Conservation (phyloP, 2,888 invertebrate species). For the Nezara viridula region DNA sequence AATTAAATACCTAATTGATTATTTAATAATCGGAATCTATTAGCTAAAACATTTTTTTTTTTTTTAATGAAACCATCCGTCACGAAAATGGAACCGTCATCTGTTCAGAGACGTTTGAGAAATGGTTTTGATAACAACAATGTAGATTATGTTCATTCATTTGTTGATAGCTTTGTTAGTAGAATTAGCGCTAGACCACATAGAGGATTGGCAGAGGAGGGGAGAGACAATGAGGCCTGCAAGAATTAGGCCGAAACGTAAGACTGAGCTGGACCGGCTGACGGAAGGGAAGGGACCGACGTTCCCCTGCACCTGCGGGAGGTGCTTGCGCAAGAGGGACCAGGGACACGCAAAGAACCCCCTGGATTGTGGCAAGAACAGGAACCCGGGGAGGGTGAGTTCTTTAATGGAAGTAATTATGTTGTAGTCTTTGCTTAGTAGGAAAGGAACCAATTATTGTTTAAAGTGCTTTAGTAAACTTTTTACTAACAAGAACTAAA, state of each 20-base stretch:
- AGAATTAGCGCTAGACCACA: not conserved
- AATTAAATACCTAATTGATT: not conserved
- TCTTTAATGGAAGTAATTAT: not conserved
- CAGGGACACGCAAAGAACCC: not conserved
- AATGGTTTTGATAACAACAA: not conserved
- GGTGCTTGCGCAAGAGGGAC: conserved; percentile 1
- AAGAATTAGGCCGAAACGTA: not conserved
- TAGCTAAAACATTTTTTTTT: not conserved
- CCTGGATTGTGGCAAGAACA: not conserved
- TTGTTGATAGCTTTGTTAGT: conserved; percentile 18
- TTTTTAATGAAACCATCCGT: not conserved
- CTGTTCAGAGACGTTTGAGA: conserved; percentile 33
- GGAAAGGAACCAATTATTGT: too few species aligned
- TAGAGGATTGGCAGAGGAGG: not conserved
- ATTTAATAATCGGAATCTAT: not conserved
- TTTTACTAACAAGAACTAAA: too few species aligned
- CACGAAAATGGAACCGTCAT: not conserved
- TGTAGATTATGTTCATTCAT: conserved; percentile 37
- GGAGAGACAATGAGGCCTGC: not conserved
- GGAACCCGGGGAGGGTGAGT: not conserved
- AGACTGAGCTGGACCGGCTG: not conserved
- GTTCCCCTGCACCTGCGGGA: not conserved
- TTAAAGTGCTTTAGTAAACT: too few species aligned
- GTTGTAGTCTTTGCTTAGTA: too few species aligned
- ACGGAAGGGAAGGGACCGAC: not conserved